Evolutionary conservation across 2,888 invertebrate genomes (phyloP), one percentile per base, ranked within the genome.

Genomic region (Ceratothoa steindachneri): DNA sequence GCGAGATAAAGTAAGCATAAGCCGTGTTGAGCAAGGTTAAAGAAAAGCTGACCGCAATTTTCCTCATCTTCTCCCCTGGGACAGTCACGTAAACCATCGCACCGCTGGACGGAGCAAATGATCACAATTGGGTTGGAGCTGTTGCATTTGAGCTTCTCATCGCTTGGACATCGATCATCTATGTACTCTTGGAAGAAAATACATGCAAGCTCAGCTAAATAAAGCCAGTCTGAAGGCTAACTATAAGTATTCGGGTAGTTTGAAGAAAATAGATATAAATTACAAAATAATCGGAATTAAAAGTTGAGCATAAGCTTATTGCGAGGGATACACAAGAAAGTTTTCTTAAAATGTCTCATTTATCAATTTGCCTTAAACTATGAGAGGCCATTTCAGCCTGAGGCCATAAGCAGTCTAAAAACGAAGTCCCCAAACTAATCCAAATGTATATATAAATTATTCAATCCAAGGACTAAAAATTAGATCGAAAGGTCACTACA

Each of bases 1-100:
- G n/a, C n/a, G n/a, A n/a, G n/a, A n/a, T n/a, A n/a, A n/a, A n/a
- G n/a, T n/a, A n/a, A n/a, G n/a, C n/a, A n/a, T n/a, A n/a, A n/a
- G n/a, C n/a, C n/a, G n/a, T n/a, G n/a, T n/a, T n/a, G n/a, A n/a
- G n/a, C n/a, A n/a, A n/a, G n/a, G n/a, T n/a, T n/a, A n/a, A n/a
- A n/a, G n/a, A n/a, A n/a, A n/a, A n/a, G n/a, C 60, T 60, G 60
- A 74, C 74, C 71, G 51, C 82, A 82, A 65, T 73, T 77, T 27
- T 74, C 69, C 77, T 83, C 83, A 80, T 83, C 83, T 27, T 81
- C 75, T 24, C 81, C 80, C 60, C 82, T 81, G 0, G 77, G 67
- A 77, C 83, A 85, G 79, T 85, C 83, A n/a, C 79, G 65, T 3
- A 69, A 69, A 3, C 83, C 82, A 80, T 84, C 83, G 81, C 84